Base-by-base conservation (phyloP, 2,113 vertebrate genomes). In the Notarius lentiginosus region DNA sequence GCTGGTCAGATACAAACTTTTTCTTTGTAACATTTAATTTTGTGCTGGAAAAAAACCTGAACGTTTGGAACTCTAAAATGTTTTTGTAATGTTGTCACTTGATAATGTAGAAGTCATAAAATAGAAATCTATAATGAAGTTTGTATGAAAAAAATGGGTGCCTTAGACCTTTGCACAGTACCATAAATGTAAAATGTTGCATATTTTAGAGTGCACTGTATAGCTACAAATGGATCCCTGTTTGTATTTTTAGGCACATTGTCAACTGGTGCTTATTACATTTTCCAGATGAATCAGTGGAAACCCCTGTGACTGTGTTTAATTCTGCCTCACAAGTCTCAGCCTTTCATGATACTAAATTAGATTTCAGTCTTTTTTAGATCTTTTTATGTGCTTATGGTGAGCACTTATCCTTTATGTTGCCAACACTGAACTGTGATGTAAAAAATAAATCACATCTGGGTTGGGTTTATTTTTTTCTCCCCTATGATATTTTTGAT, bases 231-330 rank as follows among this genome's bases (percentile, higher is more conserved):
- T 47, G 17, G 56, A 75, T 58, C 66, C 20, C 49, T 83, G 81
- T 56, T 27, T 53, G 51, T 66, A 87, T 83, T 91, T 92, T 91
- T 92, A 90, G 90, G 90, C 88, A 85, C 87, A 90, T 90, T 91
- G 91, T 83, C 81, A 82, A 66, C 60, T 75, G 72, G 70, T 83
- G 86, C 80, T 87, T 65, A 87, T 87, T 90, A 89, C 90, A 90
- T 93, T 93, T 90, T 91, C 79, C 92, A 91, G 91, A 91, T 75
- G 87, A 92, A 91, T 92, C 85, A 79, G 76, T 84, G 81, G 82
- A 65, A 79, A 88, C 88, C 65, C 65, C 65, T 85, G 87, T 86
- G 91, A 89, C 88, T 66, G 61, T 20, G 79, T 79, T 73, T 84
- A 92, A 88, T 91, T 84, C 84, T 91, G 82, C 4, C 76, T 88